These are phyloP conservation scores for Holothuria scabra DNA, from an alignment of 53 echinoderm and acorn worm genomes.

Conservation along the genomic window DNA sequence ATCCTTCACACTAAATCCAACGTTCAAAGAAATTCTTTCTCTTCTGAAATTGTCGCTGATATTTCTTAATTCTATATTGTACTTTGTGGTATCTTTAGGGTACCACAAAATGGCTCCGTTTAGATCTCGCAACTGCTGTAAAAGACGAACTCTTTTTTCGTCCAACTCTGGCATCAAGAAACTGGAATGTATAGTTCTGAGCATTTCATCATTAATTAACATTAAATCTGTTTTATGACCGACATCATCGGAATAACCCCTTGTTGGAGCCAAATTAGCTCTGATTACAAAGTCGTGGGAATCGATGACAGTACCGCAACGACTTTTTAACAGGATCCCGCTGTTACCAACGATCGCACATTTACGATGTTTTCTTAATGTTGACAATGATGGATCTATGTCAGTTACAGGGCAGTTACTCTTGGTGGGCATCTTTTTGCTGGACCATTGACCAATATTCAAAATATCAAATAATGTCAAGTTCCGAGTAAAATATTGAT, in stretches of 20 bases:
- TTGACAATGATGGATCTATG: background rate
- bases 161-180: background rate
- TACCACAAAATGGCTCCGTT: background rate
- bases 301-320: background rate
- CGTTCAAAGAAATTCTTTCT: background rate
- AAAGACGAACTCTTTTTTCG: background rate
- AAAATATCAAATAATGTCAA: background rate
- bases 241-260: background rate
- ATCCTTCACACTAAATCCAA: background rate
- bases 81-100: constrained; percentile 1
- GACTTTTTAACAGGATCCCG: background rate
- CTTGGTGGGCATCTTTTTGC: background rate
- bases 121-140: background rate
- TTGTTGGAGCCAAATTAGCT: background rate
- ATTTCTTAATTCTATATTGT: background rate
- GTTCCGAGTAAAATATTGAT: background rate
- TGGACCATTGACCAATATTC: background rate
- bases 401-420: background rate
- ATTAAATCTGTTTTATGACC: background rate
- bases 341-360: constrained; percentile 15
- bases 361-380: background rate
- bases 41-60: background rate
- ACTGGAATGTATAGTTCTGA: background rate
- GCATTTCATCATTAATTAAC: background rate
- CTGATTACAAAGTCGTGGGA: constrained; percentile 4